A percentile compares a stretch with the other conserved stretches of the same genome.
Evolutionary conservation across 2,113 vertebrate genomes (phyloP).

Genomic region (Anolis sagrei): DNA sequence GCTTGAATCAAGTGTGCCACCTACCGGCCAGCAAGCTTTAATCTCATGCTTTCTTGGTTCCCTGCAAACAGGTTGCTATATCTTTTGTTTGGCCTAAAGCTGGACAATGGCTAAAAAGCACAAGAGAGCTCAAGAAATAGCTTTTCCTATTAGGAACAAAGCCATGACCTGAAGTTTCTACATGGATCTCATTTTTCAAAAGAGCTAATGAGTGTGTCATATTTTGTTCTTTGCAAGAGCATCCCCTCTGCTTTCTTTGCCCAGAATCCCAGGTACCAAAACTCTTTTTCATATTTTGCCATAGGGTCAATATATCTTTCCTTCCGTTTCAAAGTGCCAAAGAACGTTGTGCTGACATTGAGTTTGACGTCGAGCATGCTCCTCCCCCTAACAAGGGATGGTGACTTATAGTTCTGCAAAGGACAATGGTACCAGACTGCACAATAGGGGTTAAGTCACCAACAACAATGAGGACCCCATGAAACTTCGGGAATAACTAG

Average conservation of each 20-base stretch:
- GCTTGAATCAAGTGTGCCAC: background rate
- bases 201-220: background rate
- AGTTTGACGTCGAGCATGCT: no score
- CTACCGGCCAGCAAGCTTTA: background rate
- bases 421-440: no score
- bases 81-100: background rate
- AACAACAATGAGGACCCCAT: no score
- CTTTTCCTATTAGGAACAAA: background rate
- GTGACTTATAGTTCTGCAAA: no score
- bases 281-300: no score
- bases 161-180: background rate
- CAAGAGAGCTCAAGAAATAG: constrained; percentile 16
- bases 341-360: no score
- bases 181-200: background rate
- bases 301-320: no score
- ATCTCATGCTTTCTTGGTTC: background rate
- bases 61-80: background rate
- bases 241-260: no score
- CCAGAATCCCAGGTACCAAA: background rate
- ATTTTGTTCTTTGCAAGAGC: background rate
- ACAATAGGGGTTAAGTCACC: no score
- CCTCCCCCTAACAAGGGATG: no score
- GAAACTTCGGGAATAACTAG: no score
- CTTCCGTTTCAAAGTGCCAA: no score
- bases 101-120: background rate